These are phyloP conservation scores for Mesembrinibis cayennensis DNA, from an alignment of 2,113 vertebrate species.

Conservation along the genomic window DNA sequence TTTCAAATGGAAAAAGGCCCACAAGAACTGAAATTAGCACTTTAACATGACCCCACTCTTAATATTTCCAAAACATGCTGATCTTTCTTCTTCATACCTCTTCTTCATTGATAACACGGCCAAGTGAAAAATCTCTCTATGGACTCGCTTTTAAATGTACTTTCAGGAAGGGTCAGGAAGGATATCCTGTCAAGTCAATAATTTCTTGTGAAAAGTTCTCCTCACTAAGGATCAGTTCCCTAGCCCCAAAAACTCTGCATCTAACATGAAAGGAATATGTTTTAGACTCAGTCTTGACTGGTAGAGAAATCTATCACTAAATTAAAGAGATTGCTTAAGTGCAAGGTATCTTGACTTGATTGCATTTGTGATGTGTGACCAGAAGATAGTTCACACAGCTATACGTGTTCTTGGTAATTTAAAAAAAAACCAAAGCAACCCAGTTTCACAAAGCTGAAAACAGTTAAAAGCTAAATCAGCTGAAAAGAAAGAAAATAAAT, in stretches of 20 bases:
- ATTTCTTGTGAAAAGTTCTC: neutral
- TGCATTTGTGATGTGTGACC: neutral
- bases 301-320: neutral
- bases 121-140: neutral
- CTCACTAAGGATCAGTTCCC: neutral
- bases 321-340: neutral
- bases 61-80: neutral
- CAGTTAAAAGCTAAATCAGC: neutral
- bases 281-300: neutral
- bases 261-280: neutral
- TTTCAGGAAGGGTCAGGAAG: neutral
- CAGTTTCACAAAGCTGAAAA: neutral
- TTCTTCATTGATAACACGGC: neutral
- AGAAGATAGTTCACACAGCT: neutral
- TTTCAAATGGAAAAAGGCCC: neutral
- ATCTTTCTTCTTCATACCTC: neutral
- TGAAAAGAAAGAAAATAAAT: conserved; percentile 30
- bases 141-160: neutral
- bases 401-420: neutral
- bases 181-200: neutral
- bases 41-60: neutral
- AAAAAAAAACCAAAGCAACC: neutral
- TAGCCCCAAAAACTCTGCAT: neutral
- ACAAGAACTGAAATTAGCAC: neutral
- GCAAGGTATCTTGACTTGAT: neutral